Conservation (phyloP, 1,140 invertebrate genomes). For the Teleogryllus occipitalis region DNA sequence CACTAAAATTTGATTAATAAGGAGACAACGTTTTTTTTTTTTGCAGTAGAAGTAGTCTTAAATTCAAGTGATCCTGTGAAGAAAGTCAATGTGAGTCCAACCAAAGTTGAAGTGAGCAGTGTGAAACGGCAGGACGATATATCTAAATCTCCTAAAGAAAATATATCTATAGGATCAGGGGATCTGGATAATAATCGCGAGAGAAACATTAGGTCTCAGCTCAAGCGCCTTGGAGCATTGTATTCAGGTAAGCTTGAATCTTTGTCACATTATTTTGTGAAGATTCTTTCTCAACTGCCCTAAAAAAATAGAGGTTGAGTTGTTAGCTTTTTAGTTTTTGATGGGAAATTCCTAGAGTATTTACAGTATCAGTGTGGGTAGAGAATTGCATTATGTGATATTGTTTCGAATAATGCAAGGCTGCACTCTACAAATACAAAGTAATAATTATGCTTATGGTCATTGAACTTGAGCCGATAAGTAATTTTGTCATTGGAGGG, state of each 20-base stretch:
- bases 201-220: not conserved
- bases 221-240: constrained; percentile 14
- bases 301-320: not conserved
- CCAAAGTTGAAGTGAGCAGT: not conserved
- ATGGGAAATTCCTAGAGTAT: not conserved
- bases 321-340: not conserved
- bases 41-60: constrained; percentile 20
- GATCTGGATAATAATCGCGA: not conserved
- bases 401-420: not conserved
- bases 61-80: not conserved
- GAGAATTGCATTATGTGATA: not conserved
- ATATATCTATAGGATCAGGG: not conserved
- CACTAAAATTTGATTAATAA: not conserved
- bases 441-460: too few relatives aligned
- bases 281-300: not conserved
- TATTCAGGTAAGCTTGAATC: constrained; percentile 13
- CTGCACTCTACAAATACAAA: too few relatives aligned
- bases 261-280: not conserved
- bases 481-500: too few relatives aligned
- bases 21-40: not conserved
- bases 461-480: too few relatives aligned
- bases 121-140: not conserved
- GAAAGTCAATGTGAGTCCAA: constrained; percentile 5
- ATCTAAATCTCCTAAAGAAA: not conserved
- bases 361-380: not conserved